phyloP scores from a whole-genome alignment of 2,888 invertebrate species.

The Phasia obesa region DNA sequence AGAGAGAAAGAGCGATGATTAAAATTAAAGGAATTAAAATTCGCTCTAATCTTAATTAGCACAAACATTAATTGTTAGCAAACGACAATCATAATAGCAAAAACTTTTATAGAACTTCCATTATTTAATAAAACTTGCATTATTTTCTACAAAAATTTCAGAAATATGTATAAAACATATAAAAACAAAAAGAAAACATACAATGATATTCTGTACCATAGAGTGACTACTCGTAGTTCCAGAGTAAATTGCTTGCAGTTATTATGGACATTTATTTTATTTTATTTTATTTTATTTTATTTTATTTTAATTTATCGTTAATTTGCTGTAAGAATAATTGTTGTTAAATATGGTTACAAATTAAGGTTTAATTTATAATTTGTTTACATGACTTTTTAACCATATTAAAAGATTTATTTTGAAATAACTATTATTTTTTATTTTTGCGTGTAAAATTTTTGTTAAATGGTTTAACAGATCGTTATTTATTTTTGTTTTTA shows the following conservation, averaged over 20 bases:
- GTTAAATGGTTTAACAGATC: slow-evolving; percentile 60
- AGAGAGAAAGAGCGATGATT: too few species aligned
- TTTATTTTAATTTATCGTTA: slow-evolving; percentile 15
- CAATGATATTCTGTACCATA: slow-evolving; percentile 20
- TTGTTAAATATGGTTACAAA: slow-evolving; percentile 48
- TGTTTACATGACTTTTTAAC: slow-evolving; percentile 54
- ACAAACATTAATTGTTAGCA: too few species aligned
- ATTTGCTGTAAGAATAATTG: slow-evolving; percentile 37
- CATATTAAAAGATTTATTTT: slow-evolving; percentile 56
- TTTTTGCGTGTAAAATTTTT: slow-evolving; percentile 57
- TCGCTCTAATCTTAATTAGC: too few species aligned
- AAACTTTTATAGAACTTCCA: too few species aligned
- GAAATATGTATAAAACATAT: slow-evolving; percentile 17
- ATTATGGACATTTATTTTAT: slow-evolving; percentile 58
- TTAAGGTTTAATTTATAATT: slow-evolving; percentile 62
- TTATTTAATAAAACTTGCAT: too few species aligned
- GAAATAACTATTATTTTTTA: slow-evolving; percentile 11
- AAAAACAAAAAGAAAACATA: slow-evolving; percentile 11
- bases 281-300: too few species aligned
- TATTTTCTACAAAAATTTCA: too few species aligned
- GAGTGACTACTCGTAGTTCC: too few species aligned
- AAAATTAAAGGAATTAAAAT: too few species aligned
- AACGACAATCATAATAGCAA: too few species aligned
- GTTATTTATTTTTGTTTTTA: slow-evolving; percentile 65
- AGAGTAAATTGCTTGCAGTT: slow-evolving; percentile 47